Base-by-base conservation (phyloP, 2,797 vertebrate genomes). In the Lepilemur septentrionalis region DNA sequence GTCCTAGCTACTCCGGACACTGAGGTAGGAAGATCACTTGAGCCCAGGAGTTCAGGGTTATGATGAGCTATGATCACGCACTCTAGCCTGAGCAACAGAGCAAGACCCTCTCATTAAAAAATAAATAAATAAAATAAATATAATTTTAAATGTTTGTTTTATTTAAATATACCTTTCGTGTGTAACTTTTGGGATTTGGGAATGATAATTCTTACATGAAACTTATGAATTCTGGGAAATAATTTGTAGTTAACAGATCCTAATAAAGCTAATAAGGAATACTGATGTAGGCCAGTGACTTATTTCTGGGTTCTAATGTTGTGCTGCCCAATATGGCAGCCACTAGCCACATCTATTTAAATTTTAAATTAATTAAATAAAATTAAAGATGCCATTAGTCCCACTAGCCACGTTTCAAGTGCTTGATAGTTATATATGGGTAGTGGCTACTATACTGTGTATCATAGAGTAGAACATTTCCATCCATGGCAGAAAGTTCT, bases 201-300 rank as follows among this genome's bases (percentile, higher is more conserved):
- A 38, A 41, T 79, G 50, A 35, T 89, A 13, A 43, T 78, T 46
- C 72, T 92, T 87, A 81, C 22, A 50, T 91, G 41, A 14, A 87
- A 52, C 50, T 86, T 57, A 7, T 87, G 70, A 82, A 91, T 85
- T 80, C 61, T 85, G 61, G 32, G 20, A 72, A 86, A 88, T 88
- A 28, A 10, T 50, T 89, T 92, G 78, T 73, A 84, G 41, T 61
- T 94, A 89, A 72, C 8, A 23, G 43, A 61, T 80, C 50, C 57
- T 91, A 89, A 82, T 80, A 55, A 93, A 73, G 52, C 57, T 89
- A 82, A 38, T 65, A 87, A 95, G 43, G 28, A 63, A 82, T 67
- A 82, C n/a, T 65, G 1, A 79, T 83, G 69, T 48, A 93, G 23
- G 23, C 23, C 23, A 8, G 1, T 92, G 50, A 72, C n/a, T 89